Evolutionary conservation across 1,140 invertebrate genomes (phyloP).

Genomic region (Drosophila takahashii): DNA sequence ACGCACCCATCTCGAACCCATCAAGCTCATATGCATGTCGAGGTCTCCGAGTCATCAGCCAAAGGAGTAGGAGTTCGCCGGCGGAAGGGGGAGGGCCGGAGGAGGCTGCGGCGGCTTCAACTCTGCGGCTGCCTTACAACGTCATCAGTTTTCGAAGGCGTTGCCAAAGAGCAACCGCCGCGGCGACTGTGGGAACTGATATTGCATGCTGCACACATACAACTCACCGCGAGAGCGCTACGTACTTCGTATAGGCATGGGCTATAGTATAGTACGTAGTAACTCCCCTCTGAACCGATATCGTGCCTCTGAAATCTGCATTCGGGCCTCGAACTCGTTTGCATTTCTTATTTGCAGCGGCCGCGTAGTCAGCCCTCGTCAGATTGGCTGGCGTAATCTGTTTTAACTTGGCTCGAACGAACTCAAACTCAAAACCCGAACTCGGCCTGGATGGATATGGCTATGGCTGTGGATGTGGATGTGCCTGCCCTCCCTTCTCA

Average conservation of each 20-base stretch:
- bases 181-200: slow-evolving; percentile 78
- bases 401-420: slow-evolving; percentile 42
- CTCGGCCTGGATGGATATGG: slow-evolving; percentile 50
- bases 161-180: slow-evolving; percentile 77
- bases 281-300: slow-evolving; percentile 36
- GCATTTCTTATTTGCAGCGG: slow-evolving; percentile 60
- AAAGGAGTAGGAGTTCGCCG: slow-evolving; percentile 39
- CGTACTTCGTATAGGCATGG: neutral
- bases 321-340: slow-evolving; percentile 70
- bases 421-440: neutral
- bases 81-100: neutral
- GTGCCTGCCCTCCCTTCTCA: slow-evolving; percentile 4
- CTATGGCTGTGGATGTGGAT: slow-evolving; percentile 14
- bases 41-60: slow-evolving; percentile 49
- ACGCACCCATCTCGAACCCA: slow-evolving; percentile 20
- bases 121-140: slow-evolving; percentile 71
- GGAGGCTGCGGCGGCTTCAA: slow-evolving; percentile 41
- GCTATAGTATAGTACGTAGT: neutral
- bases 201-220: slow-evolving; percentile 78
- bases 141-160: slow-evolving; percentile 81
- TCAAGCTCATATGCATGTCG: slow-evolving; percentile 76
- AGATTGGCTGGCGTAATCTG: slow-evolving; percentile 77
- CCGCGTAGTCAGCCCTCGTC: slow-evolving; percentile 22
- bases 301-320: slow-evolving; percentile 80
- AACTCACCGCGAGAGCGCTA: slow-evolving; percentile 32